These are phyloP conservation scores for Amphiprion ocellaris DNA, from an alignment of 2,113 vertebrate genomes.

Conservation along the genomic window DNA sequence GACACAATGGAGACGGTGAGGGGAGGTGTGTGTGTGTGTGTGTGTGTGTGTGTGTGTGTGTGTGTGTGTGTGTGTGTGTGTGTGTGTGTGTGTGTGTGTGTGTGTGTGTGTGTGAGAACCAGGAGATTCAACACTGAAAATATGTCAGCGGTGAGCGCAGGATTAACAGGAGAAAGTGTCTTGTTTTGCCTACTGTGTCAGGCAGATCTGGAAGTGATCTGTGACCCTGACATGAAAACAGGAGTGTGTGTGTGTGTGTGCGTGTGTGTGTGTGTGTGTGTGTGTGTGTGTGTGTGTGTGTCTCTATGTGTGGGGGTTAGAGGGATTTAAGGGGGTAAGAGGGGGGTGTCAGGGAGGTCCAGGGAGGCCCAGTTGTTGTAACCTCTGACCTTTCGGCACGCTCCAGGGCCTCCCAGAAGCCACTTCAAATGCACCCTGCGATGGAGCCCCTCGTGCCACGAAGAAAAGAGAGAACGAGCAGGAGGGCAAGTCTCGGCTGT, in stretches of 20 bases:
- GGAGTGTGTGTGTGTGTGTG: conserved; percentile 25
- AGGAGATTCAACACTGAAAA: background rate
- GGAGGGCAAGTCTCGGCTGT: conserved; percentile 56
- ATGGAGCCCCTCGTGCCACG: conserved; percentile 62
- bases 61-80: too few species aligned
- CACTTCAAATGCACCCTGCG: conserved; percentile 80
- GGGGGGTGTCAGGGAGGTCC: conserved; percentile 60
- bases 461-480: conserved; percentile 5
- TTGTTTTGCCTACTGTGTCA: conserved; percentile 40
- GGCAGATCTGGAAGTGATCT: conserved; percentile 77
- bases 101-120: too few species aligned
- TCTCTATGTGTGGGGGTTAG: conserved; percentile 42
- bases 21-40: too few species aligned
- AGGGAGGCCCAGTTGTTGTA: conserved; percentile 82
- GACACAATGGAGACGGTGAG: background rate
- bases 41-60: too few species aligned
- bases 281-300: background rate
- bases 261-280: too few species aligned
- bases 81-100: too few species aligned
- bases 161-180: conserved; percentile 35
- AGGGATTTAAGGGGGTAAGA: conserved; percentile 45
- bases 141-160: conserved; percentile 32
- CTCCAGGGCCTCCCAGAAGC: conserved; percentile 82
- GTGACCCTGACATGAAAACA: conserved; percentile 60
- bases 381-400: conserved; percentile 84